These are phyloP conservation scores for Amblyopsis rosae DNA, from an alignment of 2,113 vertebrate genomes.

Conservation along the genomic window DNA sequence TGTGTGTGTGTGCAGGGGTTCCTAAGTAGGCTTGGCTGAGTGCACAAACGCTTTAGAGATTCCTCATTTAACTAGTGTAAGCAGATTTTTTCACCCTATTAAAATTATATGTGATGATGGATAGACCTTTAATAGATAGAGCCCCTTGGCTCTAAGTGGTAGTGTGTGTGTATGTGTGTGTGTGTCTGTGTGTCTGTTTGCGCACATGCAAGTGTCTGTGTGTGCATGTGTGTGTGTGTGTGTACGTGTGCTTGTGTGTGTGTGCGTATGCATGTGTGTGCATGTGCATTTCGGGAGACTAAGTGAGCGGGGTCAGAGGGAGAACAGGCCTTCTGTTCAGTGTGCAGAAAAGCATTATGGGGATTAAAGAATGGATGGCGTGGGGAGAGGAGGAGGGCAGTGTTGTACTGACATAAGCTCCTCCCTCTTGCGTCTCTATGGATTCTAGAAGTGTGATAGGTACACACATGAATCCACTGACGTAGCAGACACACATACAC, in stretches of 20 bases:
- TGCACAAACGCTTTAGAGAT: slow-evolving; percentile 42
- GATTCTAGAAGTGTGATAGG: neutral
- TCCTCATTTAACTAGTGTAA: slow-evolving; percentile 53
- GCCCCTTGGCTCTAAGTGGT: slow-evolving; percentile 38
- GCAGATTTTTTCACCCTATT: slow-evolving; percentile 62
- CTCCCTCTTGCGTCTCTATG: too few species aligned
- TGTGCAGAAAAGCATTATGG: slow-evolving; percentile 18
- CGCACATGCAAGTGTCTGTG: neutral
- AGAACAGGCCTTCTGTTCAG: slow-evolving; percentile 36
- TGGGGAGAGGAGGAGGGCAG: slow-evolving; percentile 9
- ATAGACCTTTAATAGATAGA: slow-evolving; percentile 61
- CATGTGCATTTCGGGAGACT: neutral
- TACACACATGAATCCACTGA: slow-evolving; percentile 8
- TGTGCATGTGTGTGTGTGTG: neutral
- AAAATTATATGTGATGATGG: slow-evolving; percentile 71
- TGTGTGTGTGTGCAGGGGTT: slow-evolving; percentile 7
- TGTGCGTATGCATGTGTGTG: neutral
- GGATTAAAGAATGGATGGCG: slow-evolving; percentile 5
- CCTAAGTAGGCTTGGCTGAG: slow-evolving; percentile 21
- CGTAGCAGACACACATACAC: neutral
- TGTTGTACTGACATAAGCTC: too few species aligned
- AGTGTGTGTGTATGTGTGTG: neutral
- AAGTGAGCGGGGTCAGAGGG: slow-evolving; percentile 34
- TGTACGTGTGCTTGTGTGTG: neutral
- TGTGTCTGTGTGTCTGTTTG: neutral